phyloP scores from a whole-genome alignment of 2,113 vertebrate species.

The Ictalurus punctatus region DNA sequence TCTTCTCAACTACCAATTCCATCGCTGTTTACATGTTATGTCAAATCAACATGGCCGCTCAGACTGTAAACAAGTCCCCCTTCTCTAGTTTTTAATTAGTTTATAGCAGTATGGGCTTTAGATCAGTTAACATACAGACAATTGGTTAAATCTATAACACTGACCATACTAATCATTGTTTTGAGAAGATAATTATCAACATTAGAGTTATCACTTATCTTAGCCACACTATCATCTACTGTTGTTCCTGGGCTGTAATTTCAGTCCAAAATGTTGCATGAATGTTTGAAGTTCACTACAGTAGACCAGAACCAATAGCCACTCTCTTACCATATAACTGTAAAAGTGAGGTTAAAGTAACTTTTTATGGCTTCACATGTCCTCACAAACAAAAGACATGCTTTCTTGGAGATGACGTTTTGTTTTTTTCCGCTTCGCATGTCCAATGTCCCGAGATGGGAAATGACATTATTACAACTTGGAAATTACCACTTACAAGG shows the following conservation, averaged over 20 bases:
- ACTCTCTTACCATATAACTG: not conserved
- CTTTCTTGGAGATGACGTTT: not conserved
- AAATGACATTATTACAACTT: not conserved
- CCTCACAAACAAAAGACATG: not conserved
- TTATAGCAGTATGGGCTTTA: not conserved
- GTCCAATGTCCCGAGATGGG: not conserved
- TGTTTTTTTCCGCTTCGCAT: not conserved
- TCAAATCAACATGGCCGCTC: not conserved
- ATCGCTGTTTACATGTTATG: not conserved
- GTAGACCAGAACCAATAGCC: not conserved
- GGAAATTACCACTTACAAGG: not conserved
- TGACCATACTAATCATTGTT: too few species aligned
- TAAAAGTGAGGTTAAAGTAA: not conserved
- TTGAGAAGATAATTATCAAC: too few species aligned
- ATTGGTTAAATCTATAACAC: not conserved
- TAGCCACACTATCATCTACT: too few species aligned
- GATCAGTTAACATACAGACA: not conserved
- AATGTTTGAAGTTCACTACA: not conserved
- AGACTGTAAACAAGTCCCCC: not conserved
- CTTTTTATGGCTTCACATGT: not conserved
- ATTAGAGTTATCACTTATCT: not conserved
- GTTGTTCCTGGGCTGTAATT: not conserved
- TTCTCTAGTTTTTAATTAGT: not conserved
- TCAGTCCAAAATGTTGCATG: not conserved
- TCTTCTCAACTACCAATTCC: not conserved